Evolutionary conservation across 2,888 invertebrate species (phyloP), one percentile per base, ranked within the genome.

Genomic region (Amblyteles armatorius): DNA sequence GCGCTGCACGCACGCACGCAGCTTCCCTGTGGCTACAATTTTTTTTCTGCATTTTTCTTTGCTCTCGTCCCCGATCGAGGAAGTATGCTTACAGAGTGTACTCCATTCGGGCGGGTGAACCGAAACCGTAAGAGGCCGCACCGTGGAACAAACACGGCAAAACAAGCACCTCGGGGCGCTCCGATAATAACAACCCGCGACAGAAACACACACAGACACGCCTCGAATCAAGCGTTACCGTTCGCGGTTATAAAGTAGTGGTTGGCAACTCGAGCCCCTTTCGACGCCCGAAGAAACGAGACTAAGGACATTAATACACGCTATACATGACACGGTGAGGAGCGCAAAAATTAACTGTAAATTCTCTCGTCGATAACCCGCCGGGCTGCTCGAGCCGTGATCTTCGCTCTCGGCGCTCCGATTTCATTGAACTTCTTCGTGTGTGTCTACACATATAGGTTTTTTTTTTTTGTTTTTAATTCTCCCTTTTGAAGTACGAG

Each of bases 311-410:
- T 48, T 74, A 29, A 19, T 74, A 29, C 74, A 63, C 60, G 63
- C 63, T 40, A 63, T 48, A 48, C 33, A 55, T 36, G 72, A n/a
- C 36, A 26, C 22, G 1, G 26, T 9, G 76, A 52, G 69, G 69
- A 67, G 68, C 74, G 69, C 40, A 74, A 76, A 79, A 79, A 69
- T 69, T 69, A 84, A 84, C 84, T 80, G 84, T 84, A 77, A 72
- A 83, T 72, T 71, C 50, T 22, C 48, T 71, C 57, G 50, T 11
- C 44, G 44, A 44, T 44, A 44, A 13, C 9, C 40, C 71, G 33
- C 44, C 60, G n/a, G 48, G 29, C 7, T 7, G n/a, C 60, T 40
- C 29, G 13, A n/a, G 2, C n/a, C 36, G 69, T 5, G 67, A 71
- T 67, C 29, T 77, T 84, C 80, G 65, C 79, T 80, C 76, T 77